Evolutionary conservation across 2,113 vertebrate species (phyloP).

Genomic region (Pyrgilauda ruficollis): DNA sequence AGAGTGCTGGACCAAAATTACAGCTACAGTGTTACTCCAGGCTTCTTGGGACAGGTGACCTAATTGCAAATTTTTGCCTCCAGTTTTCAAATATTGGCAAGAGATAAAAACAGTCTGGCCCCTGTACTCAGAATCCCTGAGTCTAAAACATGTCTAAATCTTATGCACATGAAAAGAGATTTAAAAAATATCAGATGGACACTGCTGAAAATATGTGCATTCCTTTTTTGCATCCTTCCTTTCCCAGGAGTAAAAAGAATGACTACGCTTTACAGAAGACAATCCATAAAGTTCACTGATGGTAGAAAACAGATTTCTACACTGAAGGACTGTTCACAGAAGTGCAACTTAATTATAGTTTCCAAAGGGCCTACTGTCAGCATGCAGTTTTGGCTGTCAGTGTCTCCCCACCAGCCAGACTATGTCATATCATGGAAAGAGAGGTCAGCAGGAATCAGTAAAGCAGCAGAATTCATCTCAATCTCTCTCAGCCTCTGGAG

Average conservation of each 20-base stretch:
- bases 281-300: neutral
- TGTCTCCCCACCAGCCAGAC: neutral
- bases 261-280: neutral
- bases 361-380: neutral
- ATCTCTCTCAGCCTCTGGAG: neutral
- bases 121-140: neutral
- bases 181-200: neutral
- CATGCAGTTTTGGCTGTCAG: neutral
- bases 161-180: fast-evolving
- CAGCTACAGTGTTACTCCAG: neutral
- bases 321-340: neutral
- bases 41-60: neutral
- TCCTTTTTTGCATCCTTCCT: neutral
- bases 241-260: neutral
- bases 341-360: neutral
- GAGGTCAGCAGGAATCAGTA: neutral
- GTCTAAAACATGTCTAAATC: neutral
- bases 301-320: neutral
- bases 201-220: neutral
- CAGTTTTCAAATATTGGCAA: neutral
- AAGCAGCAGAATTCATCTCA: neutral
- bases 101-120: neutral
- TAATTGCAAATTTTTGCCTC: neutral
- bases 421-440: neutral
- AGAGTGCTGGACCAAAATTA: neutral